Conservation (phyloP, 2,113 vertebrate genomes). For the Leucopternis melanops region DNA sequence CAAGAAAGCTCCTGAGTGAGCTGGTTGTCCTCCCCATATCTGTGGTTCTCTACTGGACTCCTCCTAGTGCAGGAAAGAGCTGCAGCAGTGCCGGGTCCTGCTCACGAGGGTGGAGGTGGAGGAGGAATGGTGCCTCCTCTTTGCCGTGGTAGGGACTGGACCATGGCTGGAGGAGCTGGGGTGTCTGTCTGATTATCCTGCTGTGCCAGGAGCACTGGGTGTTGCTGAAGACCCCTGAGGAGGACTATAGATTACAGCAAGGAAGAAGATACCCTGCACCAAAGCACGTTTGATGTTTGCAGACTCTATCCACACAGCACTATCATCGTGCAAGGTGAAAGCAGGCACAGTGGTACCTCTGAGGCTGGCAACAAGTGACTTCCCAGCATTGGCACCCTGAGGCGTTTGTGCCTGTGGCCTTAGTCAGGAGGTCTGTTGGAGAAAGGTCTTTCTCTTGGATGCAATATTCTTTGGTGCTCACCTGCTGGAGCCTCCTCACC, state of each 20-base stretch:
- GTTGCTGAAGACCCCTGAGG: background rate
- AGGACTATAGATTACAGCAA: background rate
- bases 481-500: background rate
- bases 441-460: background rate
- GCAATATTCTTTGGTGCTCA: background rate
- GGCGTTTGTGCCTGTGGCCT: background rate
- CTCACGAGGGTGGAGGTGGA: background rate
- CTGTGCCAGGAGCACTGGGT: background rate
- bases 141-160: background rate
- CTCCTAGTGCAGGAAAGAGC: background rate
- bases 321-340: rapidly evolving
- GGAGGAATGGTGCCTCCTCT: background rate
- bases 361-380: background rate
- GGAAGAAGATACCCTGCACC: background rate
- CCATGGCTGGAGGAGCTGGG: background rate
- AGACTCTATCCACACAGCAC: background rate
- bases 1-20: background rate
- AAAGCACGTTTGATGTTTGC: background rate
- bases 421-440: background rate
- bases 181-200: background rate
- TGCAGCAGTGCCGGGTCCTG: background rate
- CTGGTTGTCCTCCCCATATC: background rate
- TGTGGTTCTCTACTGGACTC: background rate
- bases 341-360: background rate
- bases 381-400: background rate